A percentile compares a stretch with the other conserved stretches of the same genome.
phyloP scores from a whole-genome alignment of 2,797 vertebrate species.

The Sebastes itinus region DNA sequence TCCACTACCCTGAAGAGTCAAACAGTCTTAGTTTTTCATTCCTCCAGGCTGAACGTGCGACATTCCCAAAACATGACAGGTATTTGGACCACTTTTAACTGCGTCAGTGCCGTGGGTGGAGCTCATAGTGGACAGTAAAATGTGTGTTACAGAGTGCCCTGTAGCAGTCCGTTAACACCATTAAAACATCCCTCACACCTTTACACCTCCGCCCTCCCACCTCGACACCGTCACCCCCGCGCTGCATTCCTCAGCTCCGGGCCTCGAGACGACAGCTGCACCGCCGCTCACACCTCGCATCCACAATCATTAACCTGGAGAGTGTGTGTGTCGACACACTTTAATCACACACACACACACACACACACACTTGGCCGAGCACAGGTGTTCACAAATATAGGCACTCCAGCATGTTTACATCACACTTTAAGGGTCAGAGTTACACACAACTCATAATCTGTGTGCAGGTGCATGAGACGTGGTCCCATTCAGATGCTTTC shows the following conservation, averaged over 20 bases:
- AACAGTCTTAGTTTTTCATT: not conserved
- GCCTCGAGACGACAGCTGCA: conserved; percentile 60
- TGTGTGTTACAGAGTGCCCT: conserved; percentile 14
- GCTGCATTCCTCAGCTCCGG: conserved; percentile 47
- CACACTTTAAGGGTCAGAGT: conserved; percentile 30
- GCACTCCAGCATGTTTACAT: conserved; percentile 26
- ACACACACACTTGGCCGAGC: not conserved
- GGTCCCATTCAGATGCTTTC: not conserved
- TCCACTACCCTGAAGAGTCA: not conserved
- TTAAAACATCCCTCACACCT: conserved; percentile 42
- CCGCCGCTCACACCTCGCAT: conserved; percentile 30
- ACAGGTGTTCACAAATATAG: conserved; percentile 36
- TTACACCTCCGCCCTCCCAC: conserved; percentile 29
- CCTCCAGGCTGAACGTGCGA: not conserved
- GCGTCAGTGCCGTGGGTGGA: not conserved
- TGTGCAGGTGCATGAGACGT: conserved; percentile 27
- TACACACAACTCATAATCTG: conserved; percentile 18
- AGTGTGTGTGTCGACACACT: conserved; percentile 32
- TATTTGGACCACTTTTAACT: not conserved
- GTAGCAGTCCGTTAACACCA: conserved; percentile 44
- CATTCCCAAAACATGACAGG: not conserved
- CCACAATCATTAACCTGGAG: conserved; percentile 56
- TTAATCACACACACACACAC: conserved; percentile 5
- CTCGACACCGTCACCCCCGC: conserved; percentile 2
- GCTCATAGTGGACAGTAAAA: not conserved